Evolutionary conservation across 2,888 invertebrate species (phyloP), one percentile per base, ranked within the genome.

Genomic region (Rhogogaster chlorosoma): DNA sequence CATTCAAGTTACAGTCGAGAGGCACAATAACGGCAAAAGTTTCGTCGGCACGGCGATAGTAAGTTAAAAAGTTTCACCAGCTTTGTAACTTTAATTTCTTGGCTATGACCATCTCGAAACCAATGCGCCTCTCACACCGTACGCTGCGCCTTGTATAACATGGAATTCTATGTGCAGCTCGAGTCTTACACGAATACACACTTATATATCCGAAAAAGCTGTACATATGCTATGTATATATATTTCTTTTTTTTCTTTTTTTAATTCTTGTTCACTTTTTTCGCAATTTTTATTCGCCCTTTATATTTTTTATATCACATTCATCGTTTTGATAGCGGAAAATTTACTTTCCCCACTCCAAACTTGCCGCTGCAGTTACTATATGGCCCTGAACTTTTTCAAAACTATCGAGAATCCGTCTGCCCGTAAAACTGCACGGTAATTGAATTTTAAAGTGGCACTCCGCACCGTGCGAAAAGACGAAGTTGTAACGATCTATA

Each of bases 11-110:
- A 75, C 29, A 75, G 75, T 29, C 57, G 36, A 61, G 38, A 29
- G 15, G n/a, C 57, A 64, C 61, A 80, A 64, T 38, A 80, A 64
- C 80, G 80, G 61, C 80, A 61, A 80, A 80, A 80, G 26, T 57
- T 64, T 57, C 61, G 10, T 80, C 36, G 61, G 36, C 26, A 29
- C 29, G n/a, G 42, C 15, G 22, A 61, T 61, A 80, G 80, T 80
- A 64, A 80, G 61, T 80, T 80, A 64, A 80, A 80, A 80, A 80
- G 80, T 80, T 80, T 38, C 38, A 22, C 80, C 80, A 80, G 80
- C 29, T 80, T 80, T 61, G 80, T 80, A 80, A 80, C 80, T 80
- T 64, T 61, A 80, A 80, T 80, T 80, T 80, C 80, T 80, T 49
- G 36, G 80, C 61, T 22, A 42, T 73, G 80, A 80, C 80, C 49